phyloP scores from a whole-genome alignment of 2,113 vertebrate species.

The Rattus norvegicus region DNA sequence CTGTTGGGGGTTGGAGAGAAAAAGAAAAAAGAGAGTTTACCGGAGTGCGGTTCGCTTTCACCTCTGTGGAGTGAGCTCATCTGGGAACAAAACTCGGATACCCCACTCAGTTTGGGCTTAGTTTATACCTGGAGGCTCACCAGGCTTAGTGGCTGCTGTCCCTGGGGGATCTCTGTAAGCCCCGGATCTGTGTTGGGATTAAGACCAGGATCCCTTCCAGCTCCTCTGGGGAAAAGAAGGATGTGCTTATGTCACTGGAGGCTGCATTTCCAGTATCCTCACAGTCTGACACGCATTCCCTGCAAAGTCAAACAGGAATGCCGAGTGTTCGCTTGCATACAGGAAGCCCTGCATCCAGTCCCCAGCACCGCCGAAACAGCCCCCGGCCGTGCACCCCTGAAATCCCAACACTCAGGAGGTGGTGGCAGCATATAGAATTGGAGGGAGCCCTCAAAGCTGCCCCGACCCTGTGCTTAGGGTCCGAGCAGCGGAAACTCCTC shows the following conservation, averaged over 20 bases:
- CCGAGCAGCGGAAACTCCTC: not conserved
- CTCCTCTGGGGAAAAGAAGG: accelerated
- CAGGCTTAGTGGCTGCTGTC: not conserved
- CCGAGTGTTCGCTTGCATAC: no score
- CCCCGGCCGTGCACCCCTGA: not conserved
- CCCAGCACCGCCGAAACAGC: not conserved
- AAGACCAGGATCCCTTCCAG: not conserved
- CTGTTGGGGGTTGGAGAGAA: no score
- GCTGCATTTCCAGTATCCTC: not conserved
- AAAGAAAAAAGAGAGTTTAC: not conserved
- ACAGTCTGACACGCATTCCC: accelerated
- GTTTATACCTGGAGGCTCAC: not conserved
- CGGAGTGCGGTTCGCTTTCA: not conserved
- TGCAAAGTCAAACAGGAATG: not conserved
- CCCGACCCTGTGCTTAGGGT: not conserved
- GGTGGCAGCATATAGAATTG: not conserved
- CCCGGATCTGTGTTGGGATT: conserved; percentile 56
- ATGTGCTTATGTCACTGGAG: accelerated
- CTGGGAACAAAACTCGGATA: not conserved
- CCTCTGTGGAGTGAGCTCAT: not conserved
- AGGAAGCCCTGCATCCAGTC: not conserved
- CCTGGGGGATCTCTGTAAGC: accelerated
- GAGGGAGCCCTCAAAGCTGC: not conserved
- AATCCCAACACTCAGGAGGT: not conserved
- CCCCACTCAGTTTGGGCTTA: not conserved